Evolutionary conservation across 2,797 vertebrate genomes (phyloP).

Genomic region (Smutsia temminckii): DNA sequence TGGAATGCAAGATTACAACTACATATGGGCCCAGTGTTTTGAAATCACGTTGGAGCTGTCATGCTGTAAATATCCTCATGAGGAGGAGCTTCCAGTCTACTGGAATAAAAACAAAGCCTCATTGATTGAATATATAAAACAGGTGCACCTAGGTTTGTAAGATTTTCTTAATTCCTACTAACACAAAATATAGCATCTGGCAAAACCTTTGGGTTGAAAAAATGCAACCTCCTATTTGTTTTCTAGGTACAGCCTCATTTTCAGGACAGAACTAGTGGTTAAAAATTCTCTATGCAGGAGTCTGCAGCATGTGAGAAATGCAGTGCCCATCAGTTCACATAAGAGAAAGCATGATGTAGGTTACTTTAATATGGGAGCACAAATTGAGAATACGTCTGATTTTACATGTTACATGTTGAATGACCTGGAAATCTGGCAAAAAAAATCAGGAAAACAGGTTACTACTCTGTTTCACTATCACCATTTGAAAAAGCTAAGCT

Average conservation of each 20-base stretch:
- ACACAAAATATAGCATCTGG: not conserved
- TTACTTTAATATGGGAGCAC: not conserved
- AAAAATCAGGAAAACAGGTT: not conserved
- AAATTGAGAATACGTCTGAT: not conserved
- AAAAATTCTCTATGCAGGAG: not conserved
- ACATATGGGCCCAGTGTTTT: slow-evolving; percentile 94
- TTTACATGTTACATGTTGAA: not conserved
- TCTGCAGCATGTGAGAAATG: not conserved
- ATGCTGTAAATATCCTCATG: slow-evolving; percentile 94
- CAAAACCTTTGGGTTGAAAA: not conserved
- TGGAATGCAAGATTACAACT: slow-evolving; percentile 99
- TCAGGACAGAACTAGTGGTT: not conserved
- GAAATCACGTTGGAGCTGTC: slow-evolving; percentile 95
- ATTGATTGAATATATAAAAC: slow-evolving; percentile 91
- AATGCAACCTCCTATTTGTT: not conserved
- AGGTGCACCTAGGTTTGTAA: slow-evolving; percentile 93
- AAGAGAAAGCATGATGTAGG: not conserved
- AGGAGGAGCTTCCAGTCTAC: slow-evolving; percentile 85
- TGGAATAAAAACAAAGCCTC: slow-evolving; percentile 91
- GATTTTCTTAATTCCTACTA: not conserved
- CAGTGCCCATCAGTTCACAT: accelerated
- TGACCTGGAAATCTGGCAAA: not conserved
- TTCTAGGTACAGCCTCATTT: not conserved
- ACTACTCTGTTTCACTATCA: not conserved
- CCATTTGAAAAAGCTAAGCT: not conserved